Base-by-base conservation (phyloP, 2,797 vertebrate genomes). In the Australoheros facetus region DNA sequence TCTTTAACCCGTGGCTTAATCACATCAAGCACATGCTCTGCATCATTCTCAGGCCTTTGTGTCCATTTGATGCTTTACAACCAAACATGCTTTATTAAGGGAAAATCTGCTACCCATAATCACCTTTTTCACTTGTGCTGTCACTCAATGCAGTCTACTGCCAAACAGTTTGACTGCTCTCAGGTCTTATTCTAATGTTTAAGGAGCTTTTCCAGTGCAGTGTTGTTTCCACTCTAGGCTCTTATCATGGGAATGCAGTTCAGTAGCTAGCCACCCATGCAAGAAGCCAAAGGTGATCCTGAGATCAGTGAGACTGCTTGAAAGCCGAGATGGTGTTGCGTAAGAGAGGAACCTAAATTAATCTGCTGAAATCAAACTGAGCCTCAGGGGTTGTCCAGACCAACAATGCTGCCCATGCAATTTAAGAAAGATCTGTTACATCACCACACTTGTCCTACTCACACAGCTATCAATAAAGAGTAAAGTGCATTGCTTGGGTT, bases 261-360 rank as follows among this genome's bases (percentile, higher is more conserved):
- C 75, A 80, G 89, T 70, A 88, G 88, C 89, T 83, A 85, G 83
- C 89, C 92, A 89, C 87, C 88, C 89, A 89, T 92, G 87, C 86
- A 87, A 82, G 71, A 78, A 87, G 94, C 93, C 94, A 93, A 89
- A 93, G 90, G 90, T 93, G 83, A 93, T 81, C 71, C 72, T 73
- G 60, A 90, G 90, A 93, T 88, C 90, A 89, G 85, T 71, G 82
- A 86, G 92, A 73, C 84, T 62, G 80, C 89, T 82, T 87, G 89
- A 92, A 94, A 93, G 89, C 88, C 48, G 87, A 94, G 92, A 93
- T 91, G 85, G 75, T 71, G 77, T 94, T 93, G 86, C 87, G 39
- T 93, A 94, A 95, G 91, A 79, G 85, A 87, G 88, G 88, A 93
- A 88, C 90, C 93, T 91, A 92, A 94, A 93, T 94, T 64, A 93